Evolutionary conservation across 2,888 invertebrate genomes (phyloP).

Genomic region (Stenichneumon culpator): DNA sequence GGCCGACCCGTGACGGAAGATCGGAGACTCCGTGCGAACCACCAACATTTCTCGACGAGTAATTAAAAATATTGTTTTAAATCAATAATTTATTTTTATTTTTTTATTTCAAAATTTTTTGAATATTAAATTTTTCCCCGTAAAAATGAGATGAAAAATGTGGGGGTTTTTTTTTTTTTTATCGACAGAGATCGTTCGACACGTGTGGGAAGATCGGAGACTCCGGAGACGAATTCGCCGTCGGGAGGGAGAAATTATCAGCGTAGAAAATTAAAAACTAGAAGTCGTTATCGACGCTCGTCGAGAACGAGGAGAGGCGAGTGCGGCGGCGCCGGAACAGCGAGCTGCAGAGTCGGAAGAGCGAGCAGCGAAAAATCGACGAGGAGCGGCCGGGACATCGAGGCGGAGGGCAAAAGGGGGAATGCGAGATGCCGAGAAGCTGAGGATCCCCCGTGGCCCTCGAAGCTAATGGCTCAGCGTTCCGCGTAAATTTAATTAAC

Average conservation of each 20-base stretch:
- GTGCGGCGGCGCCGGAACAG: not conserved
- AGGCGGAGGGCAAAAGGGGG: conserved; percentile 27
- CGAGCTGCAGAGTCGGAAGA: not conserved
- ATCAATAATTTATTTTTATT: not conserved
- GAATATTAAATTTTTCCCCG: not conserved
- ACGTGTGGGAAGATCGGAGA: conserved; percentile 5
- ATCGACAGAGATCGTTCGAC: not conserved
- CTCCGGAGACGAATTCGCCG: conserved; percentile 32
- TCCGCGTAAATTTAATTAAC: conserved; percentile 69
- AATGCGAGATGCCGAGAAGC: conserved; percentile 73
- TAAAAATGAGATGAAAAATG: not conserved
- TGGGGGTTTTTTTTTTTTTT: not conserved
- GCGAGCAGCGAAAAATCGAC: conserved; percentile 18
- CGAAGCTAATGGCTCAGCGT: conserved; percentile 76
- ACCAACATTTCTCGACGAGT: too few species aligned
- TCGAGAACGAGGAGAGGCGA: conserved; percentile 10
- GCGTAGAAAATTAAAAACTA: conserved; percentile 24
- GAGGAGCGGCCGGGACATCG: not conserved
- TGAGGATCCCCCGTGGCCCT: conserved; percentile 68
- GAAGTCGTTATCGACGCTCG: conserved; percentile 27
- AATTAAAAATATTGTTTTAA: too few species aligned
- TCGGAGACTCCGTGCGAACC: conserved; percentile 20
- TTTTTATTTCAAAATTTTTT: not conserved
- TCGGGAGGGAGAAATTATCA: not conserved
- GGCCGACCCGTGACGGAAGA: not conserved